phyloP scores from a whole-genome alignment of 2,113 vertebrate species.

The Platanista minor region DNA sequence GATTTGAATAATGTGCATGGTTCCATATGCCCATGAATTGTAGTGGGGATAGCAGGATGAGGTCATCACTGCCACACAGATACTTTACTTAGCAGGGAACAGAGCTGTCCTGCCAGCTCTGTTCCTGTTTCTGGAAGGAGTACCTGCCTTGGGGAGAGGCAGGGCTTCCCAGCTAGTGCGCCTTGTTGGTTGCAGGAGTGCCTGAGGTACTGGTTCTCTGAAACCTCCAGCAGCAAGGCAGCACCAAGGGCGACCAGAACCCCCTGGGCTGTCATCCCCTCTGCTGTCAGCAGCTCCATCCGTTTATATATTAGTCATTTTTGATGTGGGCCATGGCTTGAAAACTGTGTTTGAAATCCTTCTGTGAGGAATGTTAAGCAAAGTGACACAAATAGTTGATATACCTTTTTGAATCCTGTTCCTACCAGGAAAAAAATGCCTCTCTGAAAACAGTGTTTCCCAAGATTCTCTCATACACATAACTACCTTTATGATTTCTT shows the following conservation, averaged over 20 bases:
- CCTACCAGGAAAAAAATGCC: neutral
- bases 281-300: neutral
- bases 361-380: neutral
- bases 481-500: neutral
- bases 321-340: neutral
- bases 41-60: neutral
- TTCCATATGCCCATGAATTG: neutral
- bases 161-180: neutral
- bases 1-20: neutral
- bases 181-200: neutral
- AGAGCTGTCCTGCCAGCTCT: neutral
- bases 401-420: neutral
- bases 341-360: neutral
- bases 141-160: neutral
- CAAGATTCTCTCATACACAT: neutral
- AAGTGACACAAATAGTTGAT: neutral
- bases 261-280: neutral
- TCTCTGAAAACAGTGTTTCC: neutral
- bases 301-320: neutral
- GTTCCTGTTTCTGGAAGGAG: neutral
- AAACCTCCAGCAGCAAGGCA: neutral
- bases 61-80: neutral
- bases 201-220: neutral
- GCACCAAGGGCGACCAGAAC: neutral
- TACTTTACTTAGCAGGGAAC: neutral